Evolutionary conservation across 2,797 vertebrate species (phyloP).

Genomic region (Mormyrops attenuatus): DNA sequence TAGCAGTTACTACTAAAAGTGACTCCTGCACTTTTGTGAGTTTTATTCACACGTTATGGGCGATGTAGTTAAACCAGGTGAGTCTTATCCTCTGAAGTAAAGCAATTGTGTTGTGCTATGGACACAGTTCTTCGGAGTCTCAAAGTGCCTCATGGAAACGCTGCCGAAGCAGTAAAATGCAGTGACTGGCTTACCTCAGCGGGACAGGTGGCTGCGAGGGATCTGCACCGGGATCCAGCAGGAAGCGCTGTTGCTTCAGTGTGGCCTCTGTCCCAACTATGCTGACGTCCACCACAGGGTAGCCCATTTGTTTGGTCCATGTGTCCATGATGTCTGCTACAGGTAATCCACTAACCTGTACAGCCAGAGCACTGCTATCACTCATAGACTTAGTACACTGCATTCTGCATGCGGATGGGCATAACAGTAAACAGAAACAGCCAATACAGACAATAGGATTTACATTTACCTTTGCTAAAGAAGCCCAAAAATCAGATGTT

Average conservation of each 20-base stretch:
- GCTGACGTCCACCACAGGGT: conserved; percentile 73
- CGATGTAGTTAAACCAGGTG: background rate
- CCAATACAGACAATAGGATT: background rate
- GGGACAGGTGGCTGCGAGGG: conserved; percentile 49
- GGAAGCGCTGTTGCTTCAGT: conserved; percentile 76
- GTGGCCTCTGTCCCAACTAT: conserved; percentile 26
- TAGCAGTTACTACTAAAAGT: background rate
- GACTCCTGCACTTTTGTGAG: background rate
- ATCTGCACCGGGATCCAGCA: conserved; percentile 75
- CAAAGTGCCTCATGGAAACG: background rate
- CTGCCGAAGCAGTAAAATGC: background rate
- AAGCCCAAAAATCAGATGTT: conserved; percentile 83
- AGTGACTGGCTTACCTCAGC: conserved; percentile 45
- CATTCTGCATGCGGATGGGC: background rate
- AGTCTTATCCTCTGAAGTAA: background rate
- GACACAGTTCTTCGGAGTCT: background rate
- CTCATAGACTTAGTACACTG: background rate
- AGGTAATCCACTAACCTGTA: conserved; percentile 69
- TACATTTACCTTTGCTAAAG: conserved; percentile 67
- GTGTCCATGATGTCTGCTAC: conserved; percentile 87
- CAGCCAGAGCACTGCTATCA: background rate
- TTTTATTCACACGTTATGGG: background rate
- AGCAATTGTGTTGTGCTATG: background rate
- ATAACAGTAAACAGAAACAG: background rate
- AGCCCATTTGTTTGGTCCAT: conserved; percentile 96